These are phyloP conservation scores for Cirrhinus molitorella DNA, from an alignment of 2,797 vertebrate species.

Conservation along the genomic window DNA sequence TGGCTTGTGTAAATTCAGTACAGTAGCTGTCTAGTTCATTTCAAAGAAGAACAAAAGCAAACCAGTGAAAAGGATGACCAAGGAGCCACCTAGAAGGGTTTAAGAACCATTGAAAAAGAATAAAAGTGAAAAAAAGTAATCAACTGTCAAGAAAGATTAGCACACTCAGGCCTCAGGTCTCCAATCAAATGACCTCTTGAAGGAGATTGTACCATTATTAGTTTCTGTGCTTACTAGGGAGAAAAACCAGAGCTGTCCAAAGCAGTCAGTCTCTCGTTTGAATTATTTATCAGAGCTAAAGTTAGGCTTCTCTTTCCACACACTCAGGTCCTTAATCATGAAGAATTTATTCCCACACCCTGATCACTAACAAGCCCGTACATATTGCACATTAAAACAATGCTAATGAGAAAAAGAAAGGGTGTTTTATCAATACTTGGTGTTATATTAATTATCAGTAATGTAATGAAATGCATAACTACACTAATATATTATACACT, in stretches of 20 bases:
- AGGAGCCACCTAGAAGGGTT: too few species aligned
- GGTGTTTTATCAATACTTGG: background rate
- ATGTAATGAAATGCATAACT: background rate
- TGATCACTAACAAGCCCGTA: conserved; percentile 31
- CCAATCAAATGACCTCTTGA: background rate
- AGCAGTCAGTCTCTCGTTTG: conserved; percentile 44
- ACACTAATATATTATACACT: background rate
- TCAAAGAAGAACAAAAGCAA: background rate
- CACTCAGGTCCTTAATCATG: conserved; percentile 33
- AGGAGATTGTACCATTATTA: conserved; percentile 9
- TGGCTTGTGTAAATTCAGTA: background rate
- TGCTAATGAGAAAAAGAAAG: background rate
- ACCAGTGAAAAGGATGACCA: background rate
- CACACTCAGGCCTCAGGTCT: background rate
- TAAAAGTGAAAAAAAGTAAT: background rate
- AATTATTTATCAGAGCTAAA: conserved; percentile 65
- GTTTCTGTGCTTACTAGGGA: conserved; percentile 42
- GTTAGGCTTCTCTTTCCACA: conserved; percentile 59
- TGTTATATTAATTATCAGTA: background rate
- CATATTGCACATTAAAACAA: conserved; percentile 13
- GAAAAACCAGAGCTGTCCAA: conserved; percentile 2
- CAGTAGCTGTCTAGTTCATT: background rate
- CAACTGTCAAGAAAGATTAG: background rate
- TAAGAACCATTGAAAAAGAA: background rate
- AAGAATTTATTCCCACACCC: conserved; percentile 50